Base-by-base conservation (phyloP, 2,113 vertebrate species). In the Ictidomys tridecemlineatus region DNA sequence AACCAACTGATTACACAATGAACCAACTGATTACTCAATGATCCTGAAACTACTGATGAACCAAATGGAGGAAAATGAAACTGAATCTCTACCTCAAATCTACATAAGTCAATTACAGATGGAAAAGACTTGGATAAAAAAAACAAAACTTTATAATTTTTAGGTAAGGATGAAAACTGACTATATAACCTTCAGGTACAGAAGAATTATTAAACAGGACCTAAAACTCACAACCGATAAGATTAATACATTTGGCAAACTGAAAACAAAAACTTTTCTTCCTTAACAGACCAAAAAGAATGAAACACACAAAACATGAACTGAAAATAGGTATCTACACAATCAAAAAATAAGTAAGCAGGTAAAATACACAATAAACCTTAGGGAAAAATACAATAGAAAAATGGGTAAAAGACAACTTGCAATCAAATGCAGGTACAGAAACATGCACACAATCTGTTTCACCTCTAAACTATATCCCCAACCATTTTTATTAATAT, bases 251-350 rank as follows among this genome's bases (percentile, higher is more conserved):
- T 70, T 83, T 86, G 22, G 9, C 83, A 82, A 94, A 77, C 45
- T 89, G 92, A 95, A 83, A 77, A 24, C n/a, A 80, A 95, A 93
- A 42, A 58, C 7, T 24, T 56, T 39, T 83, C 5, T 63, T 85
- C 67, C 76, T 32, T 93, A 78, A 83, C 65, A 83, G 39, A 45
- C 4, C 39, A 79, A 37, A 39, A 16, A 61, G 5, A 89, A 39
- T 78, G 34, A 86, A 95, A 61, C 85, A n/a, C n/a, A n/a, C 7
- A 96, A 86, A 10, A 37, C 32, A 94, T 22, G 87, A 82, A 79
- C 39, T 65, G 32, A 91, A 87, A 95, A 70, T 11, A 67, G 26
- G 45, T 22, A 86, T 42, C 70, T 80, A 32, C 37, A 92, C 1
- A n/a, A 91, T 79, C 56, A 58, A 84, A 48, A 67, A 82, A 67